A percentile compares a stretch with the other conserved stretches of the same genome.
These are phyloP conservation scores for Macquaria ambigua DNA, from an alignment of 2,113 vertebrate genomes.

Conservation along the genomic window DNA sequence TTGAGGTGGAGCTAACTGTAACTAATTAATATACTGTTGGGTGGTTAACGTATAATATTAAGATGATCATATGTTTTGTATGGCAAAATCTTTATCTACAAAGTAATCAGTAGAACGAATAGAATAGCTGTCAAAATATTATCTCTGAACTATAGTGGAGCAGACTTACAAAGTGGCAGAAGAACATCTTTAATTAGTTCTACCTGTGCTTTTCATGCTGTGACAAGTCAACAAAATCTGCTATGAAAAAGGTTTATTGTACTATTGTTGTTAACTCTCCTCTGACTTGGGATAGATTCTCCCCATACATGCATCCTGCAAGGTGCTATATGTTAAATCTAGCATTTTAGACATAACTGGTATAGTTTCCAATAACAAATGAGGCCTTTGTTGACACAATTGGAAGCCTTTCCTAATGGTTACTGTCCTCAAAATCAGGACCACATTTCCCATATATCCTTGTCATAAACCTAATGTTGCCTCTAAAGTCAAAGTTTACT, in stretches of 20 bases:
- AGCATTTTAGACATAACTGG: neutral
- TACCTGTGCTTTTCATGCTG: neutral
- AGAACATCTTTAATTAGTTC: neutral
- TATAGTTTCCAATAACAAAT: neutral
- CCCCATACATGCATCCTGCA: neutral
- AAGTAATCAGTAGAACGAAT: neutral
- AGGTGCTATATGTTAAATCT: neutral
- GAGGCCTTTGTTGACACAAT: neutral
- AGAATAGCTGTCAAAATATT: neutral
- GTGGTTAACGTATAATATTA: too few species aligned
- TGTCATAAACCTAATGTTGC: neutral
- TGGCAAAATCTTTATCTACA: neutral
- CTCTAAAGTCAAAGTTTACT: neutral
- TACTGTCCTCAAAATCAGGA: neutral
- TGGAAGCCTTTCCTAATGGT: neutral
- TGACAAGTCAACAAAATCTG: neutral
- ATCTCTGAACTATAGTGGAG: neutral
- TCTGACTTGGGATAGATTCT: constrained; percentile 25
- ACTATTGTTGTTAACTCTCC: neutral
- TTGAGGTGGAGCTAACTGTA: too few species aligned
- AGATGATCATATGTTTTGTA: neutral
- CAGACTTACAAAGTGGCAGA: neutral
- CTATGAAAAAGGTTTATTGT: neutral
- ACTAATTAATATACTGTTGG: too few species aligned
- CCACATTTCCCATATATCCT: neutral